Conservation (phyloP, 2,888 invertebrate species). For the Helobdella robusta region DNA sequence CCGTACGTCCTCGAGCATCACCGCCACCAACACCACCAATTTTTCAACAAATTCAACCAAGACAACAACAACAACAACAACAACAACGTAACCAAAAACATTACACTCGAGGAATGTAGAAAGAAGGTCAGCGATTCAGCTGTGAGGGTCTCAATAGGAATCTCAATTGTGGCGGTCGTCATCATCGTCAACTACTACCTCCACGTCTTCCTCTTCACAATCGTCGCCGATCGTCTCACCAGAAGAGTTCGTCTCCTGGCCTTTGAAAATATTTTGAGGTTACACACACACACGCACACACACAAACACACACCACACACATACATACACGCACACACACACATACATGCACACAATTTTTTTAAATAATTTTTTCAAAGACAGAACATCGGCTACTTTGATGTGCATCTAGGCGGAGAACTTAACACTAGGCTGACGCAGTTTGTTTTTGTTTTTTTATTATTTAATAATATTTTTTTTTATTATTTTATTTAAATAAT, state of each 20-base stretch:
- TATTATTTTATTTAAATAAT: too few species aligned
- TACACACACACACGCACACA: too few species aligned
- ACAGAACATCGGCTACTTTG: constrained; percentile 36
- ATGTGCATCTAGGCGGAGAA: constrained; percentile 34
- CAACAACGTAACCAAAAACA: background rate
- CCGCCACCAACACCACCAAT: too few species aligned
- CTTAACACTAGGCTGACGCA: constrained; percentile 37
- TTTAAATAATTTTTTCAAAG: too few species aligned
- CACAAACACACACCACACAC: too few species aligned
- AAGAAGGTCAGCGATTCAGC: constrained; percentile 15
- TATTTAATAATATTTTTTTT: too few species aligned
- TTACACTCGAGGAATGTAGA: background rate
- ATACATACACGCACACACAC: too few species aligned
- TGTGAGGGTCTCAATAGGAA: constrained; percentile 8
- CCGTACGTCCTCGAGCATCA: too few species aligned
- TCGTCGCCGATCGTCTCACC: constrained; percentile 30
- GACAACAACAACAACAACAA: background rate
- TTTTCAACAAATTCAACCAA: too few species aligned
- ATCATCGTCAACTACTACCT: constrained; percentile 24
- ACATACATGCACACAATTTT: too few species aligned
- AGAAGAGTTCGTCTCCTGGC: constrained; percentile 30
- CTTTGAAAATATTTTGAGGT: constrained; percentile 34
- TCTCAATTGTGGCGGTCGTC: constrained; percentile 18
- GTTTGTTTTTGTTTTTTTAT: constrained; percentile 29
- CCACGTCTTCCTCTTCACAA: constrained; percentile 30